Percentiles rank a stretch among this genome's conserved stretches.
These are phyloP conservation scores for Rhinolophus ferrumequinum DNA, from an alignment of 2,113 vertebrate genomes.

Conservation along the genomic window DNA sequence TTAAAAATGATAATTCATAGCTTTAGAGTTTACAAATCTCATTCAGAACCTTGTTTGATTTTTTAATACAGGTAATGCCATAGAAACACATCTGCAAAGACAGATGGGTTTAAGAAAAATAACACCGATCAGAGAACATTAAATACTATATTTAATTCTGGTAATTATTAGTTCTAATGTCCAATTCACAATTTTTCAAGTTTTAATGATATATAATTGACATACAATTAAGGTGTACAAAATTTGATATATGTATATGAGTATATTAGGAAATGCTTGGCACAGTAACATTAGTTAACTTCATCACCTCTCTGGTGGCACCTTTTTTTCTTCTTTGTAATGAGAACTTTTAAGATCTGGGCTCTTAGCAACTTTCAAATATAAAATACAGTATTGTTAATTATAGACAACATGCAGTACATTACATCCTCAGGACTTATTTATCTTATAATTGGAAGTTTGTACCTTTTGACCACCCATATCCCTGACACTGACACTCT, in stretches of 20 bases:
- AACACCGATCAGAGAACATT: neutral
- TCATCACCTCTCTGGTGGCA: neutral
- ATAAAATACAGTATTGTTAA: neutral
- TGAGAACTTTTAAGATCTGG: neutral
- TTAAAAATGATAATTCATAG: neutral
- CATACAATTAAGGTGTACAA: neutral
- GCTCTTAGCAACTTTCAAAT: neutral
- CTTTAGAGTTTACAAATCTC: neutral
- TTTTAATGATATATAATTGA: neutral
- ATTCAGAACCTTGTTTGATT: neutral
- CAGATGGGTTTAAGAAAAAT: neutral
- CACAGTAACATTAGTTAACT: neutral
- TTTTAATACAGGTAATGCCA: neutral
- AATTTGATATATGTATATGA: neutral
- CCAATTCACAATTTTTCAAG: neutral
- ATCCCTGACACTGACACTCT: too few relatives aligned
- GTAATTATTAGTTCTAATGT: neutral
- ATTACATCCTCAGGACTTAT: neutral
- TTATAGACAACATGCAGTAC: neutral
- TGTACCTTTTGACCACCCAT: neutral
- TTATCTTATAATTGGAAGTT: neutral
- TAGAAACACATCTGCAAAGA: conserved; percentile 3
- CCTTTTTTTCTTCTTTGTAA: neutral
- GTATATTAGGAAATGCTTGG: neutral
- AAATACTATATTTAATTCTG: neutral